Evolutionary conservation across 2,113 vertebrate species (phyloP), one percentile per base, ranked within the genome.

Genomic region (Pungitius pungitius): DNA sequence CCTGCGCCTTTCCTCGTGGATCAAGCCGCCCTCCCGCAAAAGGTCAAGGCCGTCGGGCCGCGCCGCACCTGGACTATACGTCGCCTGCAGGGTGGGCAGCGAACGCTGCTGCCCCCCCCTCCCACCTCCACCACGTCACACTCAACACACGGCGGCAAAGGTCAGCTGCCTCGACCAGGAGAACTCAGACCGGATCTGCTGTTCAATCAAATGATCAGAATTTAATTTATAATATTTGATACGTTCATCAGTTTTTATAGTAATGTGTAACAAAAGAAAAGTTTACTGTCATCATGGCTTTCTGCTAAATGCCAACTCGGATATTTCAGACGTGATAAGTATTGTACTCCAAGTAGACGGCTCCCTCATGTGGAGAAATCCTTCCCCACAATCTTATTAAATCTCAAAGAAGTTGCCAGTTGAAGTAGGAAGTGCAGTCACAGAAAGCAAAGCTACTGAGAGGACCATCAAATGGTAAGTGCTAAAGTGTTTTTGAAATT

Each of bases 361-460:
- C 83, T 4, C 87, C 84, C 84, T 78, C 86, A 15, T 60, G 85
- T 89, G 87, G 87, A 67, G 33, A 75, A 57, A 35, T 52, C 37
- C 69, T 56, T 73, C 62, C 62, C 47, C 62, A 52, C 30, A 35
- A 35, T 35, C 33, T 1, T 35, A 35, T 35, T 35, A 69, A 33
- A 18, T 20, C 12, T 8, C n/a, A 27, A 18, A 35, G 42, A 58
- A 64, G 51, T 24, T 22, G 6, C 1, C 15, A 27, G 14, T 33
- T 18, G 1, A 15, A 27, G 15, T 1, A 26, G 30, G 59, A 42
- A 42, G 59, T 24, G 30, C 18, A 62, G 27, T n/a, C 39, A 17
- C 6, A 2, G 6, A 22, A 33, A n/a, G 2, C 12, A 18, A 27
- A 57, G 40, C 14, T 20, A 8, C 57, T 1, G 14, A 57, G 40